Base-by-base conservation (phyloP, 1,140 invertebrate genomes). In the Melitaea cinxia region DNA sequence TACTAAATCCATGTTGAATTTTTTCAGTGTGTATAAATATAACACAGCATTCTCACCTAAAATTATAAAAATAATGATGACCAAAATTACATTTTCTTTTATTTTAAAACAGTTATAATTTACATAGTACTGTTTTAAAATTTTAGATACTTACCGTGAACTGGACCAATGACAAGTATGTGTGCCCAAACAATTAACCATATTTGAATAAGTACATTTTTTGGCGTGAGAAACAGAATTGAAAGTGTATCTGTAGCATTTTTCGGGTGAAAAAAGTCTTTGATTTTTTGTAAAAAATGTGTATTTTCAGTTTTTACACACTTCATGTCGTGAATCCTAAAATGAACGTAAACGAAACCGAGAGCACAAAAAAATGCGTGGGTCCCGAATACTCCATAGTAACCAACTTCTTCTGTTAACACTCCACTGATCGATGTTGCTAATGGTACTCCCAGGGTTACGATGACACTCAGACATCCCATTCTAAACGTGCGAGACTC, bases 401-500 rank as follows among this genome's bases (percentile, higher is more conserved):
- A 92, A 12, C 91, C 91, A n/a, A 91, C 69, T 28, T 69, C 59
- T 58, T 88, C 80, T 5, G 81, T 86, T 39, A 92, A 73, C 24
- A 91, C 75, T 23, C 91, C 91, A 78, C 89, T 90, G 9, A 91
- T 71, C 14, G 90, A 80, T 7, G 81, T 80, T 53, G 88, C 91
- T 14, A 91, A 72, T 2, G 91, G 90, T 23, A 89, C 73, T 9
- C 88, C 85, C 2, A 92, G 50, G 1, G 87, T 91, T 5, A 93
- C 89, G 21, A 93, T 92, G 30, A 93, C 91, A 71, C 92, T 92
- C 9, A 93, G 89, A 4, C 93, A 65, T 26, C 92, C 93, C 14
- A 93, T 87, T 65, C 93, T 80, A 45, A 93, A 89, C 1, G 93
- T 93, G 56, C 93, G 81, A 58, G 89, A 82, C 70, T 93, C 92